These are phyloP conservation scores for Callimorpha dominula DNA, from an alignment of 2,888 invertebrate genomes.

Conservation along the genomic window DNA sequence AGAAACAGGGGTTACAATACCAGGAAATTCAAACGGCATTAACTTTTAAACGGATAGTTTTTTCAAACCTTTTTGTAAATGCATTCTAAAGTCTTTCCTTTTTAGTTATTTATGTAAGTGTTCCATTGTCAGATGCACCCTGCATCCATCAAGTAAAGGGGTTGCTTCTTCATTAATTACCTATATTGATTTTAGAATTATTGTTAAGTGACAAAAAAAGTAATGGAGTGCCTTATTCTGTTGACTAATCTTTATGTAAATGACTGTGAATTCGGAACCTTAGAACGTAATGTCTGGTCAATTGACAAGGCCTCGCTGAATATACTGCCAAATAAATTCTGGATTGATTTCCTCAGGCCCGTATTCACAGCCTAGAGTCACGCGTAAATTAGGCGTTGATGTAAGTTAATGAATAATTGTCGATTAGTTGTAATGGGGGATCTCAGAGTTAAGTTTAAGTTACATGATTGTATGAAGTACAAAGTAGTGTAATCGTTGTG, in stretches of 20 bases:
- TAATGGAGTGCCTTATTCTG: slow-evolving; percentile 5
- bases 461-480: slow-evolving; percentile 54
- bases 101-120: too few relatives aligned
- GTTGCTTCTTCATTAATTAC: too few relatives aligned
- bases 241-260: not conserved
- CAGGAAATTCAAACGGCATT: too few relatives aligned
- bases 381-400: slow-evolving; percentile 8
- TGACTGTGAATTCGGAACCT: not conserved
- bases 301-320: not conserved
- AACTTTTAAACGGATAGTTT: too few relatives aligned
- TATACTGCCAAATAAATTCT: not conserved
- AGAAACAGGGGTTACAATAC: too few relatives aligned
- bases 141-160: too few relatives aligned
- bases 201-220: slow-evolving; percentile 4
- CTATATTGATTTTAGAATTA: not conserved
- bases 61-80: too few relatives aligned
- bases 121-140: too few relatives aligned
- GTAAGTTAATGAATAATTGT: slow-evolving; percentile 42
- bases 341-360: not conserved
- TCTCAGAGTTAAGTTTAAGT: slow-evolving; percentile 62
- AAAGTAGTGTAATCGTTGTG: slow-evolving; percentile 51
- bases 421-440: slow-evolving; percentile 61
- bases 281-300: not conserved
- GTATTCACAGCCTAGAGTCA: not conserved
- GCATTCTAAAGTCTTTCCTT: too few relatives aligned